Base-by-base conservation (phyloP, 2,888 invertebrate genomes). In the Acleris literana region DNA sequence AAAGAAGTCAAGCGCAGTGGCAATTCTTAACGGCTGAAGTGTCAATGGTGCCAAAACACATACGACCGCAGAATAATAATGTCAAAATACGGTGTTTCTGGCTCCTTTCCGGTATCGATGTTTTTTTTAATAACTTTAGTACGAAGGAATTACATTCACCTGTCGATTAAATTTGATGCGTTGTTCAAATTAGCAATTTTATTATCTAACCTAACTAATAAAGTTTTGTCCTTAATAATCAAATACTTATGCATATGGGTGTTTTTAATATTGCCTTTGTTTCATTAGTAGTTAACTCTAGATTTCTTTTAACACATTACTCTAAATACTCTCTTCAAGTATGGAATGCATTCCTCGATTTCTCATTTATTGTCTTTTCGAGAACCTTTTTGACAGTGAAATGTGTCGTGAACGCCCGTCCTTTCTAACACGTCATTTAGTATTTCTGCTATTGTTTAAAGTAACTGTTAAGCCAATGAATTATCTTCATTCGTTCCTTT, bases 361-460 rank as follows among this genome's bases (percentile, higher is more conserved):
- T 56, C 51, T 61, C 65, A 64, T 25, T 25, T 39, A 43, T 49
- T 54, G 29, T 43, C 59, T 54, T 60, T 58, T 53, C 59, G 25
- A 59, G 64, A 60, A 49, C 43, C 59, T 51, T 64, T 65, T 65
- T 60, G 65, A 65, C 65, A 65, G 65, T 65, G 65, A 56, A 51
- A 65, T 65, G 64, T 65, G 60, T 65, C 29, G 51, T 54, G 33
- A 60, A 20, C 51, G 55, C 43, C 59, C 49, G 55, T 65, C 55
- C 51, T 60, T 65, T 61, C 57, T 57, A 44, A 56, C 60, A 61
- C 44, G 65, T 61, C 60, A 56, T 56, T 49, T 13, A 9, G 48
- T 53, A 55, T 56, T 60, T 61, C 22, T 55, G 17, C 55, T 55
- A 51, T 65, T 65, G 65, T 65, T 44, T 56, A 55, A 53, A 43